Conservation (phyloP, 2,797 vertebrate species). For the Pseudotriccus pelzelni region DNA sequence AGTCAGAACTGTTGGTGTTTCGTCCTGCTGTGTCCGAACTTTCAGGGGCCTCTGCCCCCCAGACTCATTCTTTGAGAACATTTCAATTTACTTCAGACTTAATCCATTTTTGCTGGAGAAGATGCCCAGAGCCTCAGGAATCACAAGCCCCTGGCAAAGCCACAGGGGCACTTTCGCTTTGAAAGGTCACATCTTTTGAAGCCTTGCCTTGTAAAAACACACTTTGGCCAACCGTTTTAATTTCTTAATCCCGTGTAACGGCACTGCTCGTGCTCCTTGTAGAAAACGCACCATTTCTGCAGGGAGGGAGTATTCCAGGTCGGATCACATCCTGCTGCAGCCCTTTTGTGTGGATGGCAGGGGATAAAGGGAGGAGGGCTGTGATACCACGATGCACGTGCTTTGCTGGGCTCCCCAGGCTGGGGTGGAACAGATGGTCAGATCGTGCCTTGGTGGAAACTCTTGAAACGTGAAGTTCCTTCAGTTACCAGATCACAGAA, state of each 20-base stretch:
- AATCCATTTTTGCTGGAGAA: neutral
- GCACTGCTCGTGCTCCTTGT: neutral
- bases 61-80: neutral
- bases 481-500: neutral
- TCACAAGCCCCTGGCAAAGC: neutral
- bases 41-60: neutral
- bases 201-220: neutral
- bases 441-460: fast-evolving
- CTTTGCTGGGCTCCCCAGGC: neutral
- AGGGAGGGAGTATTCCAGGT: neutral
- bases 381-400: fast-evolving
- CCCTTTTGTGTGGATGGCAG: neutral
- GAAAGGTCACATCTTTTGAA: neutral
- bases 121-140: neutral
- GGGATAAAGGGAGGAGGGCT: neutral
- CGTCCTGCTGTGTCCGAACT: neutral
- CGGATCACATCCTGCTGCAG: neutral
- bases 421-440: neutral
- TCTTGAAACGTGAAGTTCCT: neutral
- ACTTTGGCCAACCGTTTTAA: neutral
- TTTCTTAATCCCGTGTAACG: neutral
- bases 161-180: neutral
- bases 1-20: neutral
- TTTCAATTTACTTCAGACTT: neutral
- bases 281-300: neutral